Percentiles rank a stretch among this genome's conserved stretches.
phyloP scores from a whole-genome alignment of 1,140 invertebrate genomes.

The Drosophila willistoni region DNA sequence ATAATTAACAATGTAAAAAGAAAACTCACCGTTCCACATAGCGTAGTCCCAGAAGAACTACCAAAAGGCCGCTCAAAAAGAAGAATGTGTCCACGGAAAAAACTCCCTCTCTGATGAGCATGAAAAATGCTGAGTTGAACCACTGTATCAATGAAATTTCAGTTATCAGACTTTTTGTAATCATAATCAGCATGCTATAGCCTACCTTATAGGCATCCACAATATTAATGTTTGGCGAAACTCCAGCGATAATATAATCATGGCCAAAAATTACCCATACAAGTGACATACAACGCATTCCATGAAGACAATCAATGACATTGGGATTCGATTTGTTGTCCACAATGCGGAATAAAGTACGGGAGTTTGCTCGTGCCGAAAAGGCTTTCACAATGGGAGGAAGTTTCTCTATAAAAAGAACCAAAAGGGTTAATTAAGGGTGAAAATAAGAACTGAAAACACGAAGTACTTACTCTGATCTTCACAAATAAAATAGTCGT shows the following conservation, averaged over 20 bases:
- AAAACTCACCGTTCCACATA: conserved; percentile 86
- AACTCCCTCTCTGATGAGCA: conserved; percentile 84
- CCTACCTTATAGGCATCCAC: conserved; percentile 14
- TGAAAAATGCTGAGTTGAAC: conserved; percentile 83
- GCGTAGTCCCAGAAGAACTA: conserved; percentile 86
- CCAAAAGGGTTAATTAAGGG: not conserved
- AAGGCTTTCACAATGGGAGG: conserved; percentile 44
- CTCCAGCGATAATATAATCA: conserved; percentile 65
- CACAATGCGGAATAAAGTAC: conserved; percentile 44
- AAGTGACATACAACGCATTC: conserved; percentile 86
- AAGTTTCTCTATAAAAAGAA: conserved; percentile 26
- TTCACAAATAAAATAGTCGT: conserved; percentile 41
- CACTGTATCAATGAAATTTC: conserved; percentile 27
- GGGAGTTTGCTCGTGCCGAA: conserved; percentile 49
- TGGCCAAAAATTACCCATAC: conserved; percentile 88
- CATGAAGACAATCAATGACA: conserved; percentile 84
- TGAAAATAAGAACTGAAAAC: no score
- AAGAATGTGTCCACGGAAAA: conserved; percentile 97
- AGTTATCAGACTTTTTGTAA: not conserved
- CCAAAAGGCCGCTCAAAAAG: conserved; percentile 89
- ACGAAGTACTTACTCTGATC: conserved; percentile 39
- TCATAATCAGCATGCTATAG: no score
- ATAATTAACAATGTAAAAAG: not conserved
- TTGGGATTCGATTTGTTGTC: conserved; percentile 50
- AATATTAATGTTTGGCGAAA: conserved; percentile 62